phyloP scores from a whole-genome alignment of 2,113 vertebrate species.

The Ochotona curzoniae region DNA sequence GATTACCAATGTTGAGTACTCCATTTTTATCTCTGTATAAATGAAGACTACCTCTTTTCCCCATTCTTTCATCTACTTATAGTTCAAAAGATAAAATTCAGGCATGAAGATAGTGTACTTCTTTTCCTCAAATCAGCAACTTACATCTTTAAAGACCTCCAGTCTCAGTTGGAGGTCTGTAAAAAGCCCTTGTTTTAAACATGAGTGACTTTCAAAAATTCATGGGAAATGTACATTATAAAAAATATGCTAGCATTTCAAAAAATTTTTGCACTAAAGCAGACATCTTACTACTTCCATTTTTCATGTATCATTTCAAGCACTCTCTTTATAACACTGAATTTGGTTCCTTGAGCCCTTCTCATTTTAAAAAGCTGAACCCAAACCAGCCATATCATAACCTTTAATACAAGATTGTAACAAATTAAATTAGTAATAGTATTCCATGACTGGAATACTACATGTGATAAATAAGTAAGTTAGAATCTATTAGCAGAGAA shows the following conservation, averaged over 20 bases:
- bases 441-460: background rate
- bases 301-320: too few species aligned
- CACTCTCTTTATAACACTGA: background rate
- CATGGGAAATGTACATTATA: too few species aligned
- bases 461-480: background rate
- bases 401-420: background rate
- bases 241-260: too few species aligned
- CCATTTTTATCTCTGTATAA: background rate
- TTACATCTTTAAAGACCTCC: background rate
- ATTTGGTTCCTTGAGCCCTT: background rate
- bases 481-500: background rate
- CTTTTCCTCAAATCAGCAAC: background rate
- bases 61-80: background rate
- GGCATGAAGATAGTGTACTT: background rate
- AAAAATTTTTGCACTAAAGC: too few species aligned
- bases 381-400: background rate
- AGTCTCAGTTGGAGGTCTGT: background rate
- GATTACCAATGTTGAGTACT: background rate
- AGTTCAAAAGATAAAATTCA: background rate
- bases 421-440: background rate
- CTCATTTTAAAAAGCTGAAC: slow-evolving; percentile 24
- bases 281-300: too few species aligned
- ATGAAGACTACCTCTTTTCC: background rate
- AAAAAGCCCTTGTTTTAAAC: background rate
- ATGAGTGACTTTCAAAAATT: background rate